Evolutionary conservation across 2,113 vertebrate genomes (phyloP).

Genomic region (Clarias magur): DNA sequence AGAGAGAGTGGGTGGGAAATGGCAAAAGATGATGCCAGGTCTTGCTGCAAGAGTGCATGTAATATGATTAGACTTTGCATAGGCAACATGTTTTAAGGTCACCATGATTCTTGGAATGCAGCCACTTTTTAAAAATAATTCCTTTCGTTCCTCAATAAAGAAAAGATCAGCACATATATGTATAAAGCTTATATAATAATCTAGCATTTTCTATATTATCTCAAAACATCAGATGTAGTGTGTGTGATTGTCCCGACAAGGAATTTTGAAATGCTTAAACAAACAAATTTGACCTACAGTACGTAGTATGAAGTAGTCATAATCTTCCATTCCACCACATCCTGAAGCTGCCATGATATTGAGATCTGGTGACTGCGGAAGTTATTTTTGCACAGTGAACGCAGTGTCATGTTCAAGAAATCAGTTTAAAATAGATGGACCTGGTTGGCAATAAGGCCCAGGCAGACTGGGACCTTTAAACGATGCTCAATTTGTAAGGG

Average conservation of each 20-base stretch:
- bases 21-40: constrained; percentile 65
- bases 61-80: constrained; percentile 69
- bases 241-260: not conserved
- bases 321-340: too few species aligned
- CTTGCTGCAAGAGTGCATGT: constrained; percentile 65
- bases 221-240: not conserved
- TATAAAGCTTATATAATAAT: not conserved
- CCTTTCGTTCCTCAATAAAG: constrained; percentile 20
- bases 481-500: too few species aligned
- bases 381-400: too few species aligned
- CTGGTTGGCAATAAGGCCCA: too few species aligned
- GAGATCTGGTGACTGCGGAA: too few species aligned
- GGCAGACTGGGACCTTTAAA: too few species aligned
- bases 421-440: too few species aligned
- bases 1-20: constrained; percentile 65
- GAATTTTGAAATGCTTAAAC: not conserved
- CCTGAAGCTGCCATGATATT: too few species aligned
- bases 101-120: constrained; percentile 29
- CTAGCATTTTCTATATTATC: not conserved
- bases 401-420: too few species aligned
- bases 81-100: constrained; percentile 59
- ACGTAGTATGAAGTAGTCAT: too few species aligned
- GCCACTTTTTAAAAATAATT: constrained; percentile 5
- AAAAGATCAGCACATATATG: not conserved
- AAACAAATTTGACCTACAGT: too few species aligned